Percentiles rank a stretch among this genome's conserved stretches.
Evolutionary conservation across 2,888 invertebrate species (phyloP).

Genomic region (Conistra vaccinii): DNA sequence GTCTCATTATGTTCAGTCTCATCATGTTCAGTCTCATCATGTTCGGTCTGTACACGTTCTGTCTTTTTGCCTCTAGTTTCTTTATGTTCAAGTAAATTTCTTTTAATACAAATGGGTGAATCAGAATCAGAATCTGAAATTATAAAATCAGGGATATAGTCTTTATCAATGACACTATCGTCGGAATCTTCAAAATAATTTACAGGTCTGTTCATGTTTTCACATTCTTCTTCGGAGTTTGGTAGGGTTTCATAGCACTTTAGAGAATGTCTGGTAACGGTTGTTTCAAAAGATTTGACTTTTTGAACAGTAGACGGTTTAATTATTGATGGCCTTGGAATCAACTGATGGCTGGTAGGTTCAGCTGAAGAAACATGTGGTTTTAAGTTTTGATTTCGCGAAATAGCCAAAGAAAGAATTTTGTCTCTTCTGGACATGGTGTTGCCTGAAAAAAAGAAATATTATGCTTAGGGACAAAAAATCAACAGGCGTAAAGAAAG

Average conservation of each 20-base stretch:
- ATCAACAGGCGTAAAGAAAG: background rate
- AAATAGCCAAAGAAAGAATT: conserved; percentile 1
- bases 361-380: background rate
- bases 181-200: too few relatives aligned
- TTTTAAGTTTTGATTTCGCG: background rate
- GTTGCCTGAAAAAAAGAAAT: conserved; percentile 8
- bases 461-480: conserved; percentile 5
- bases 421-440: conserved; percentile 11
- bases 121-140: too few relatives aligned
- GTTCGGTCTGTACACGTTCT: too few relatives aligned
- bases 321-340: conserved; percentile 10
- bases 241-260: conserved; percentile 9
- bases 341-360: conserved; percentile 9
- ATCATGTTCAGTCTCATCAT: too few relatives aligned
- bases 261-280: conserved; percentile 5
- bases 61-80: too few relatives aligned
- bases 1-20: too few relatives aligned
- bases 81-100: too few relatives aligned
- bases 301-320: too few relatives aligned
- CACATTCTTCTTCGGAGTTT: background rate
- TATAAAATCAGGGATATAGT: background rate
- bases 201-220: too few relatives aligned
- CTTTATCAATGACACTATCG: too few relatives aligned
- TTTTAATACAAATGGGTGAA: too few relatives aligned
- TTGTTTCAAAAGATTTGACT: conserved; percentile 6